phyloP scores from a whole-genome alignment of 2,797 vertebrate species.

The Knipowitschia caucasica region DNA sequence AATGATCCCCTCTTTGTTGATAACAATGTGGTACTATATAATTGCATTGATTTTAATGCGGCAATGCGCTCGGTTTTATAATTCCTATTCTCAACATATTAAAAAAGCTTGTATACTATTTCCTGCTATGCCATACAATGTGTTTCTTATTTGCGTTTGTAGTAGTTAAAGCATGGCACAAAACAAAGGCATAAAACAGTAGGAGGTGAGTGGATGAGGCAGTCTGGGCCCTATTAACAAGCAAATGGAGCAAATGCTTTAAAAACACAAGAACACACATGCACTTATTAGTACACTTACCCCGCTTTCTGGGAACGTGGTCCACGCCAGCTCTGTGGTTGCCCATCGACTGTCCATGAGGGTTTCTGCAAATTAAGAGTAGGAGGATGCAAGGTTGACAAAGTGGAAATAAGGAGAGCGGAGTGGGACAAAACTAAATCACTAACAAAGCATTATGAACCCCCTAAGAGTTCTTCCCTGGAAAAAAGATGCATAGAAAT shows the following conservation, averaged over 20 bases:
- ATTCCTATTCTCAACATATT: background rate
- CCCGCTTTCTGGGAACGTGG: slow-evolving; percentile 94
- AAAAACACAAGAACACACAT: slow-evolving; percentile 19
- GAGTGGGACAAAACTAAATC: slow-evolving; percentile 10
- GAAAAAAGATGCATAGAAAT: slow-evolving; percentile 39
- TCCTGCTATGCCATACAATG: slow-evolving; percentile 34
- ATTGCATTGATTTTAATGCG: background rate
- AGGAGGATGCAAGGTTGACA: slow-evolving; percentile 42
- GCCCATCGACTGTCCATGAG: slow-evolving; percentile 98
- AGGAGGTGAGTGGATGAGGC: slow-evolving; percentile 60
- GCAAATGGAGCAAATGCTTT: slow-evolving; percentile 71
- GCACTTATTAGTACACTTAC: slow-evolving; percentile 73
- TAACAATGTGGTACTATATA: background rate
- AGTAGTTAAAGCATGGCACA: slow-evolving; percentile 45
- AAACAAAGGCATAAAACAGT: slow-evolving; percentile 73
- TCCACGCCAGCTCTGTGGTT: slow-evolving; percentile 96
- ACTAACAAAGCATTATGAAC: slow-evolving; percentile 30
- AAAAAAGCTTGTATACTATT: background rate
- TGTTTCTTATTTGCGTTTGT: slow-evolving; percentile 58
- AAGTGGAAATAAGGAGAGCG: slow-evolving; percentile 32
- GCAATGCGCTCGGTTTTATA: background rate
- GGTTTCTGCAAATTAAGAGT: slow-evolving; percentile 84
- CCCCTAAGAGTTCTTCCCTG: slow-evolving; percentile 24
- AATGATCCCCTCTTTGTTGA: background rate
- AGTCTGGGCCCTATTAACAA: slow-evolving; percentile 64